phyloP scores from a whole-genome alignment of 2,888 invertebrate genomes.

The Micropterix aruncella region DNA sequence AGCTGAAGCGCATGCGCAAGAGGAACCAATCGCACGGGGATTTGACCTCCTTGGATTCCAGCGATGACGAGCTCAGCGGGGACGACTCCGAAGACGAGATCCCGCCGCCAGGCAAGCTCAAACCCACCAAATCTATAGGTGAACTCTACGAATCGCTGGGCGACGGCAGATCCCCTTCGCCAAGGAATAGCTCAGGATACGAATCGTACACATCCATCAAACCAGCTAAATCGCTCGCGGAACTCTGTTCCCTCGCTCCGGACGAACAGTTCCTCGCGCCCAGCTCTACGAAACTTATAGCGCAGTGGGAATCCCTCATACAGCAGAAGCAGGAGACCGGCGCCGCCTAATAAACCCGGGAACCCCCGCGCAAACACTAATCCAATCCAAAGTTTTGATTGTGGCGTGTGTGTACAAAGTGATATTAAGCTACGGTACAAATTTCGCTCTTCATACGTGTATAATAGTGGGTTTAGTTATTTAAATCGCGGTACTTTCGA shows the following conservation, averaged over 20 bases:
- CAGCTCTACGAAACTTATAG: constrained; percentile 57
- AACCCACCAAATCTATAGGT: constrained; percentile 51
- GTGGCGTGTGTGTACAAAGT: too few species aligned
- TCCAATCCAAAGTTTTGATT: too few species aligned
- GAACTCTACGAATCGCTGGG: constrained; percentile 47
- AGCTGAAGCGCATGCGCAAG: constrained; percentile 56
- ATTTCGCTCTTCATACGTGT: too few species aligned
- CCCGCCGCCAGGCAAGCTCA: constrained; percentile 43
- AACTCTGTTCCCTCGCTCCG: constrained; percentile 49
- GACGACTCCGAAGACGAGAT: constrained; percentile 44
- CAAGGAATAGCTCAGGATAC: constrained; percentile 29
- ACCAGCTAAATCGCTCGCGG: constrained; percentile 53
- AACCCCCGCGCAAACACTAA: too few species aligned
- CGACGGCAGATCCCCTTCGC: constrained; percentile 35
- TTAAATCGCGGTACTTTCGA: too few species aligned
- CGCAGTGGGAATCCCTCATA: constrained; percentile 71
- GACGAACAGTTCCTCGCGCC: constrained; percentile 50
- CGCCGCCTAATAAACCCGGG: too few species aligned
- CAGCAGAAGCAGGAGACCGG: constrained; percentile 45
- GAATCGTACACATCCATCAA: constrained; percentile 39
- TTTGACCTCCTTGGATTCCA: constrained; percentile 35
- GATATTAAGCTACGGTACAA: too few species aligned
- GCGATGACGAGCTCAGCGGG: constrained; percentile 42
- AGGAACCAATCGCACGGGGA: constrained; percentile 46
- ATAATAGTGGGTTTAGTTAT: too few species aligned